phyloP scores from a whole-genome alignment of 64 coral and sea anemone genomes.

The Hydrozoanthus tunicans region DNA sequence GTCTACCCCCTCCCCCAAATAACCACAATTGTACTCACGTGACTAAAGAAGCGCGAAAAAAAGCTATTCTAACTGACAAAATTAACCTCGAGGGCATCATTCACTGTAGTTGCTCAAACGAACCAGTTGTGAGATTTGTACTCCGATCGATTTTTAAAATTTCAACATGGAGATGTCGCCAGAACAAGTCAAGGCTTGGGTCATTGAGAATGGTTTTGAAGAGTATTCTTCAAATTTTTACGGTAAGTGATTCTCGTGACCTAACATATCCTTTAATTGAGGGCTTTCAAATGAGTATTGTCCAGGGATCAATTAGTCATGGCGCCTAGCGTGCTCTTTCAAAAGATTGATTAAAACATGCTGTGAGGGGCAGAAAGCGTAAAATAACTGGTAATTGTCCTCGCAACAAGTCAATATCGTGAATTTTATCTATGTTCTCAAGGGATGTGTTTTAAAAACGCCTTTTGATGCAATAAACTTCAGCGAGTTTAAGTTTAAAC shows the following conservation, averaged over 20 bases:
- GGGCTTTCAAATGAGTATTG: too few relatives aligned
- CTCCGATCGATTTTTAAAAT: not conserved
- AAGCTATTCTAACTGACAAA: too few relatives aligned
- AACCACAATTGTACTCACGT: not conserved
- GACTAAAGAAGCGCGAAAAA: not conserved
- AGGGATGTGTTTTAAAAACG: too few relatives aligned
- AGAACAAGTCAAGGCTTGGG: not conserved
- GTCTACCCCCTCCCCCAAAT: not conserved
- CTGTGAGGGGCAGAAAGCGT: too few relatives aligned
- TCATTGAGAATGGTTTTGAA: slow-evolving; percentile 6
- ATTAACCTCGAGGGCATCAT: not conserved
- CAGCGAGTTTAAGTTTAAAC: too few relatives aligned
- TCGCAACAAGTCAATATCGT: too few relatives aligned
- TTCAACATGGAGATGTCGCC: not conserved
- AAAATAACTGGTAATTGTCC: too few relatives aligned
- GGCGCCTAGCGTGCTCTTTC: too few relatives aligned
- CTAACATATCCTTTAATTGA: not conserved
- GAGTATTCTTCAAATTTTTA: slow-evolving; percentile 13
- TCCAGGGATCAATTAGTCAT: too few relatives aligned
- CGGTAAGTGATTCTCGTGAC: slow-evolving; percentile 11
- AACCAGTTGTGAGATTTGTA: not conserved
- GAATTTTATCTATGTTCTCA: too few relatives aligned
- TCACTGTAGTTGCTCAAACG: not conserved
- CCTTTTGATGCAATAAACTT: too few relatives aligned
- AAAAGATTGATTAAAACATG: too few relatives aligned